These are phyloP conservation scores for Himalopsyche anomala DNA, from an alignment of 2,888 invertebrate genomes.

Conservation along the genomic window DNA sequence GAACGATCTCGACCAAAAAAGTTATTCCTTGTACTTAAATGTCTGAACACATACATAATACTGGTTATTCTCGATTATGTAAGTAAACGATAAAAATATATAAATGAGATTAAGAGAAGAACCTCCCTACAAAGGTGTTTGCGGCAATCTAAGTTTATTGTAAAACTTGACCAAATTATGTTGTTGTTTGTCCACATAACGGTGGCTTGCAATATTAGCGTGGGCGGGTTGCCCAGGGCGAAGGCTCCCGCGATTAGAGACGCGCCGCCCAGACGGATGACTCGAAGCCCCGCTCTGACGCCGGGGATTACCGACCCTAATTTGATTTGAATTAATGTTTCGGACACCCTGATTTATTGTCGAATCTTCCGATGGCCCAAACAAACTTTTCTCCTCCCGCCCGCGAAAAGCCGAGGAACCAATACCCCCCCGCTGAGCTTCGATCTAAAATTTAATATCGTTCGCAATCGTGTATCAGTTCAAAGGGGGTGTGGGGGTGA, in stretches of 20 bases:
- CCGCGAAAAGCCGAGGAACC: slow-evolving; percentile 40
- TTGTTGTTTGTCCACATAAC: slow-evolving; percentile 2
- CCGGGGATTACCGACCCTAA: slow-evolving; percentile 65
- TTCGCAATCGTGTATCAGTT: slow-evolving; percentile 48
- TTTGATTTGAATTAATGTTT: slow-evolving; percentile 66
- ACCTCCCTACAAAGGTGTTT: too few species aligned
- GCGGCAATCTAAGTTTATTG: slow-evolving; percentile 14
- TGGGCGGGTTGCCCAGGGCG: slow-evolving; percentile 37
- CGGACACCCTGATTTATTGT: slow-evolving; percentile 66
- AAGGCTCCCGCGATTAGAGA: slow-evolving; percentile 56
- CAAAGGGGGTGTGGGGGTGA: neutral
- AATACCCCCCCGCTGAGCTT: slow-evolving; percentile 45
- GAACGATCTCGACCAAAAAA: too few species aligned
- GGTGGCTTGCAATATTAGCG: slow-evolving; percentile 11
- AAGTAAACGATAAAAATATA: too few species aligned
- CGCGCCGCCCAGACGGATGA: slow-evolving; percentile 61
- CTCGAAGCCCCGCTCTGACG: slow-evolving; percentile 62
- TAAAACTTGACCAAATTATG: slow-evolving; percentile 9
- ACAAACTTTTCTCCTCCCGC: slow-evolving; percentile 49
- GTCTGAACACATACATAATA: too few species aligned
- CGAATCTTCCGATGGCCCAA: slow-evolving; percentile 61
- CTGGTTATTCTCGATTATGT: too few species aligned
- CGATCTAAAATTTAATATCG: slow-evolving; percentile 65
- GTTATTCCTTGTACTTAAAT: too few species aligned
- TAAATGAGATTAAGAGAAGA: too few species aligned